These are phyloP conservation scores for Neria commutata DNA, from an alignment of 2,888 invertebrate genomes.

Conservation along the genomic window DNA sequence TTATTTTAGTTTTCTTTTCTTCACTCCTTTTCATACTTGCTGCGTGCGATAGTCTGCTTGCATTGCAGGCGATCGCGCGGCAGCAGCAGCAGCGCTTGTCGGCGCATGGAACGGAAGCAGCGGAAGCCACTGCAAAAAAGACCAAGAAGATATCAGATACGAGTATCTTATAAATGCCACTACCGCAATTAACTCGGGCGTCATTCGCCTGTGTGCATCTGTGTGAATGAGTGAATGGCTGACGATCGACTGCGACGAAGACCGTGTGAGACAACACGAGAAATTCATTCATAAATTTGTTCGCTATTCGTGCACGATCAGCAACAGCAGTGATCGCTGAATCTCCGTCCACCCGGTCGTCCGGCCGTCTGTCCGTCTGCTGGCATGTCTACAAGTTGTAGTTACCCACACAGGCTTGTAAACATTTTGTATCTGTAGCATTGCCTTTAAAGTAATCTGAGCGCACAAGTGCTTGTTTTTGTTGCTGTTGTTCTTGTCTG, in stretches of 20 bases:
- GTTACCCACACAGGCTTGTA: neutral
- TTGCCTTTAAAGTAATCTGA: constrained; percentile 20
- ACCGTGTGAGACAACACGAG: constrained; percentile 55
- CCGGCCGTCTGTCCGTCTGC: neutral
- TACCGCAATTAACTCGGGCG: too few species aligned
- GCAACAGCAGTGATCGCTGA: constrained; percentile 12
- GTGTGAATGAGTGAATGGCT: constrained; percentile 29
- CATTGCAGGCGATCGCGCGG: too few species aligned
- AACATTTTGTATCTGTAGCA: neutral
- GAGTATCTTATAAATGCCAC: constrained; percentile 2
- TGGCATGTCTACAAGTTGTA: constrained; percentile 9
- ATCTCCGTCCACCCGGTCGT: too few species aligned
- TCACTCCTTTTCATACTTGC: too few species aligned
- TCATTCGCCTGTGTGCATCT: constrained; percentile 18
- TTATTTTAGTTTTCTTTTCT: constrained; percentile 9
- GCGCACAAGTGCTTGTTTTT: constrained; percentile 26
- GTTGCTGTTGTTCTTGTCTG: constrained; percentile 1
- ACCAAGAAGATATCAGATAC: neutral
- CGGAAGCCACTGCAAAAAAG: constrained; percentile 39
- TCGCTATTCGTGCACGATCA: constrained; percentile 11
- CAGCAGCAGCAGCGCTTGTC: neutral
- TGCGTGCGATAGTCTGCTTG: too few species aligned
- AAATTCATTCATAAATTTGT: constrained; percentile 57
- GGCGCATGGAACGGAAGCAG: constrained; percentile 45
- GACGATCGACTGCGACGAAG: constrained; percentile 24